Evolutionary conservation across 2,888 invertebrate species (phyloP), one percentile per base, ranked within the genome.

Genomic region (Meloe dianella): DNA sequence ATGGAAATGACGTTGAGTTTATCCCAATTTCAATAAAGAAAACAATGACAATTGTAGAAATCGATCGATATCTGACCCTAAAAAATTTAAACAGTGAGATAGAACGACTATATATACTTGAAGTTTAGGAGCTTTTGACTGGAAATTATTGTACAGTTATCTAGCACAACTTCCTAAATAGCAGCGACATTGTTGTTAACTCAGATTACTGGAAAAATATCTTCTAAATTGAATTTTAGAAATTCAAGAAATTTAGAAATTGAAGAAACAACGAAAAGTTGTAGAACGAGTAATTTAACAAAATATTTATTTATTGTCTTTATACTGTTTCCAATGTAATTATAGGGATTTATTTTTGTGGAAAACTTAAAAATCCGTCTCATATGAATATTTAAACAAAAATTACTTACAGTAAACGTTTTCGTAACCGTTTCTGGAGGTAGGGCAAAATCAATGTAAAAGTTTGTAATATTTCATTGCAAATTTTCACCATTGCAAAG

Each of bases 101-200:
- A 41, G 38, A 41, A 41, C 10, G n/a, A 41, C n/a, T 41, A 20
- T 2, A 10, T 47, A 47, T 47, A 10, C 20, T 4, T 47, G 20
- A 47, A 47, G 20, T 47, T 47, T 47, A 47, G 47, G 3, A 47
- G 47, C 47, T 47, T 17, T 20, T 20, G 47, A 47, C 47, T 47
- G 47, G 20, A 47, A 47, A 47, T 47, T 47, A 47, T 20, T 20
- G 47, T 20, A 47, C 47, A 38, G 38, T 38, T 38, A 38, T n/a
- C n/a, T n/a, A n/a, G n/a, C 41, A 47, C 47, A 47, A 47, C 20
- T 47, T 47, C 20, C 47, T 47, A 47, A 47, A 47, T 47, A 20
- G 20, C 20, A 7, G 47, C 0, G 47, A 47, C 20, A 47, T 47
- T 17, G 47, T 20, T 17, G 41, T n/a, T 41, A 41, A 41, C 1